Evolutionary conservation across 2,113 vertebrate genomes (phyloP).

Genomic region (Shinisaurus crocodilurus): DNA sequence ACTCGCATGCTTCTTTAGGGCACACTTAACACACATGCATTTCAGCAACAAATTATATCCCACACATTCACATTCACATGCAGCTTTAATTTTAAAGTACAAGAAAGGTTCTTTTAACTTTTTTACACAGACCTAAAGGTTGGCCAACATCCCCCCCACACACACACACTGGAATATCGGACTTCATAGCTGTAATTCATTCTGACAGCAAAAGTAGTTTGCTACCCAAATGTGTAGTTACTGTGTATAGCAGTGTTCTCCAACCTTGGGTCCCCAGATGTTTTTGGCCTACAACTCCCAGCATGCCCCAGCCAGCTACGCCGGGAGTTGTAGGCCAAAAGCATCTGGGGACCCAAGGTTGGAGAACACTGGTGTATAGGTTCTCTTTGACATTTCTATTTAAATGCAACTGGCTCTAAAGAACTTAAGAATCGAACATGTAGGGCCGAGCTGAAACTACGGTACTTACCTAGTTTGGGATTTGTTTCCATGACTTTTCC

Average conservation of each 20-base stretch:
- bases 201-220: constrained; percentile 58
- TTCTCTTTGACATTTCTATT: constrained; percentile 62
- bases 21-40: neutral
- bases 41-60: too few relatives aligned
- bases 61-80: neutral
- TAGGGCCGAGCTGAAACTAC: neutral
- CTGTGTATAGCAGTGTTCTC: too few relatives aligned
- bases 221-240: constrained; percentile 53
- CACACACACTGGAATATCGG: neutral
- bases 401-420: constrained; percentile 50
- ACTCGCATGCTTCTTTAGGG: too few relatives aligned
- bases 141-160: constrained; percentile 33
- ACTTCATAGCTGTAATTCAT: constrained; percentile 41
- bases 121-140: constrained; percentile 19
- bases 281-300: too few relatives aligned
- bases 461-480: neutral
- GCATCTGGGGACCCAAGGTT: too few relatives aligned
- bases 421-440: constrained; percentile 60
- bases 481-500: neutral
- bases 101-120: neutral
- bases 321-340: too few relatives aligned
- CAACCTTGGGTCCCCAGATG: too few relatives aligned
- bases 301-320: too few relatives aligned
- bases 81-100: neutral
- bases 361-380: constrained; percentile 42